Evolutionary conservation across 2,797 vertebrate species (phyloP).

Genomic region (Alfaro cultratus): DNA sequence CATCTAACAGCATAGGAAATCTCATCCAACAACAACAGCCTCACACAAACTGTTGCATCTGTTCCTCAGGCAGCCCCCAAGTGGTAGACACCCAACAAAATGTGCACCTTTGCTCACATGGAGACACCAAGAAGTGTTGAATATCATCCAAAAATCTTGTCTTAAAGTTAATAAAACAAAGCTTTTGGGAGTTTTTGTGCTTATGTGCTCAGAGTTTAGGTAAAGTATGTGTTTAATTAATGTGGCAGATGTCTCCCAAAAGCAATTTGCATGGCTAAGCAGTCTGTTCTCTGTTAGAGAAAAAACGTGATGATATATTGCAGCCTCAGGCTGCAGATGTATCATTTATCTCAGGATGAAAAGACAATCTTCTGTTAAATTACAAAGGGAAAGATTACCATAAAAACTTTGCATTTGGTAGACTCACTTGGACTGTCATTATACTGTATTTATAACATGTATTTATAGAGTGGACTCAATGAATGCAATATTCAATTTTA

Average conservation of each 20-base stretch:
- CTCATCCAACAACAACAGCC: neutral
- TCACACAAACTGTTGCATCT: neutral
- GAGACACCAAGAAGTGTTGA: neutral
- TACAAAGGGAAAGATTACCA: neutral
- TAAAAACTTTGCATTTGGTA: conserved; percentile 2
- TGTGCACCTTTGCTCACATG: neutral
- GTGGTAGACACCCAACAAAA: neutral
- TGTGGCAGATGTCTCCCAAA: conserved; percentile 32
- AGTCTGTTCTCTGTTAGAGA: conserved; percentile 28
- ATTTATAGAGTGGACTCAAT: neutral
- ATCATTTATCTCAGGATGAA: conserved; percentile 26
- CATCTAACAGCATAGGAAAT: neutral
- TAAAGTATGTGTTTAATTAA: conserved; percentile 20
- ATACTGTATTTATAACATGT: neutral
- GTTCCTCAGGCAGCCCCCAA: neutral
- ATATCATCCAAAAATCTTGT: neutral
- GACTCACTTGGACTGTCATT: neutral
- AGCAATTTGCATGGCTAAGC: conserved; percentile 56
- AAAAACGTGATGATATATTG: conserved; percentile 41
- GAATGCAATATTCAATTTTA: neutral
- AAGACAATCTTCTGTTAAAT: conserved; percentile 33
- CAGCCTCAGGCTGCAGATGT: conserved; percentile 24
- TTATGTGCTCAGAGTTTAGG: conserved; percentile 18
- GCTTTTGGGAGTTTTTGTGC: neutral
- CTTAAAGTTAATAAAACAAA: neutral